Base-by-base conservation (phyloP, 2,888 invertebrate species). In the Apodemia zela region DNA sequence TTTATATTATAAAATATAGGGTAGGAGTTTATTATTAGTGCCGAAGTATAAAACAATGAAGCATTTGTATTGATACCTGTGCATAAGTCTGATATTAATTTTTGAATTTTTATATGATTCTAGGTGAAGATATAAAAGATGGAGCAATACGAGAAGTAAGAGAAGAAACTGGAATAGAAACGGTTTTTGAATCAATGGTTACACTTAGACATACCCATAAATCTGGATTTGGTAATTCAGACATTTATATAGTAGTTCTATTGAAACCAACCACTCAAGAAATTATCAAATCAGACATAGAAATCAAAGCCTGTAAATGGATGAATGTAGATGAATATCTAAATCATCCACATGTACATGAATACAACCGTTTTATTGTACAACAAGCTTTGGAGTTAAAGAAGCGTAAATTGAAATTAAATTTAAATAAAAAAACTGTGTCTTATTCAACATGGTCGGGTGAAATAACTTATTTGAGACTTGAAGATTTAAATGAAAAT, bases 101-200 rank as follows among this genome's bases (percentile, higher is more conserved):
- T n/a, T 15, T 59, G 10, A 11, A 47, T 18, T 59, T 62, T 42
- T 15, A n/a, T n/a, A n/a, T 58, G 25, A 51, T 49, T 62, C 62
- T 64, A 96, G 97, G 95, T 64, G 98, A 98, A 92, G 94, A 97
- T 76, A 91, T 98, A 54, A 92, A 94, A 65, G 95, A 95, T 73
- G 97, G 98, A 15, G 97, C 95, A 0, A 93, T 95, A 62, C 93
- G 98, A 69, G 98, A 98, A 89, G 96, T 98, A 0, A 89, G 93
- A 63, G 98, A 98, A 89, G 98, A 98, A 89, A 98, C 98, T 0
- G 96, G 97, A 60, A 93, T 98, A 63, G 86, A 93, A 70, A 93
- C 96, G 0, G 92, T 94, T 73, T 98, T 97, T 82, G 93, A 94
- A 65, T 95, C 95, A 18, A 86, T 98, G 66, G 83, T 98, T 1